Evolutionary conservation across 2,797 vertebrate genomes (phyloP).

Genomic region (Octomys mimax): DNA sequence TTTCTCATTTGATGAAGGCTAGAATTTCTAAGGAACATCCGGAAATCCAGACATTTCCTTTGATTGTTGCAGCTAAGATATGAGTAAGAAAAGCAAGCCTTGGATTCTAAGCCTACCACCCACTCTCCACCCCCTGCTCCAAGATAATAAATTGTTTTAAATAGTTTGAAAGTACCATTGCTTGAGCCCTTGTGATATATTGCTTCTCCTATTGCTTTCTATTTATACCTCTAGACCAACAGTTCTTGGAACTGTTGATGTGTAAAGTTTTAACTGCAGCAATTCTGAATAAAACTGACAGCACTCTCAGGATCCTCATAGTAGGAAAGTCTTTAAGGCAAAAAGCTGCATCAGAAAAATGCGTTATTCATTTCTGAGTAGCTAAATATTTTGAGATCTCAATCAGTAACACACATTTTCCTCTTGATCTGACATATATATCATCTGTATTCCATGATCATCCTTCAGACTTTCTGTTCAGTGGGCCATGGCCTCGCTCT

Average conservation of each 20-base stretch:
- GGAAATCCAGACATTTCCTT: slow-evolving; percentile 77
- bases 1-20: slow-evolving; percentile 57
- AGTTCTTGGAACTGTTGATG: slow-evolving; percentile 73
- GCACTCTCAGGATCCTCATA: slow-evolving; percentile 37
- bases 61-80: slow-evolving; percentile 71
- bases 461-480: neutral
- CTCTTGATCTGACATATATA: neutral
- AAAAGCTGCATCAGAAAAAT: slow-evolving; percentile 36
- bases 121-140: neutral
- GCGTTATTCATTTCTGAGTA: slow-evolving; percentile 31
- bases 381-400: neutral
- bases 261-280: slow-evolving; percentile 43
- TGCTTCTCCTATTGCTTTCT: slow-evolving; percentile 74
- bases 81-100: slow-evolving; percentile 66
- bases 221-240: slow-evolving; percentile 69
- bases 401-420: neutral
- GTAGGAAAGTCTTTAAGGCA: slow-evolving; percentile 44
- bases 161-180: slow-evolving; percentile 42
- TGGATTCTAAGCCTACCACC: slow-evolving; percentile 34
- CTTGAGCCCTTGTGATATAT: slow-evolving; percentile 53
- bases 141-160: slow-evolving; percentile 74
- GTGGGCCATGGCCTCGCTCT: neutral
- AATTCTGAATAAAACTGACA: slow-evolving; percentile 64
- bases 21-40: slow-evolving; percentile 47
- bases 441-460: neutral